These are phyloP conservation scores for Pheosia tremula DNA, from an alignment of 2,888 invertebrate species.

Conservation along the genomic window DNA sequence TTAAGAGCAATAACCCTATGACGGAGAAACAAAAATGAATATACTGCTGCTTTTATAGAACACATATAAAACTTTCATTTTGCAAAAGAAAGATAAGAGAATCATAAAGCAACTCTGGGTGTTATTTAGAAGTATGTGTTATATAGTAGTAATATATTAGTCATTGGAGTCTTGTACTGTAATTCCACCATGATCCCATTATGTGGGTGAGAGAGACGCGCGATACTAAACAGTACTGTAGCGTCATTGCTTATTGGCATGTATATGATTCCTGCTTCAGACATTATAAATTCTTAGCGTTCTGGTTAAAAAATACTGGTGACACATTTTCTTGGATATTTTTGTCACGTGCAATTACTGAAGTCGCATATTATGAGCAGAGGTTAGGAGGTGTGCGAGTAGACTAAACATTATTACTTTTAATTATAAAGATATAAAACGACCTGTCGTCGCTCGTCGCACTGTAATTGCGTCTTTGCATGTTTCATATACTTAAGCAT, in stretches of 20 bases:
- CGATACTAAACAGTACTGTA: constrained; percentile 30
- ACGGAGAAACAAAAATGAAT: too few species aligned
- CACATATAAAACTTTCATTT: too few species aligned
- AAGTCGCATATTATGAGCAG: background rate
- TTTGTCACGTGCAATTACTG: constrained; percentile 14
- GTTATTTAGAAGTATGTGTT: too few species aligned
- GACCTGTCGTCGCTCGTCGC: too few species aligned
- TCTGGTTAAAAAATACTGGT: constrained; percentile 27
- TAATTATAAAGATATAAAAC: background rate
- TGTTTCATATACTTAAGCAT: too few species aligned
- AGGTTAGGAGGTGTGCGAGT: background rate
- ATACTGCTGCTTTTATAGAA: too few species aligned
- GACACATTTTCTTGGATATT: constrained; percentile 27
- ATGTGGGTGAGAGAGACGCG: constrained; percentile 32
- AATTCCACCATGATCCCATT: constrained; percentile 49
- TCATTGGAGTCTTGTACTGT: constrained; percentile 25
- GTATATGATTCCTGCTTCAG: constrained; percentile 44
- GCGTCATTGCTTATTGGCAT: constrained; percentile 48
- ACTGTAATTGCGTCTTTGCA: too few species aligned
- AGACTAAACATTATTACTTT: background rate
- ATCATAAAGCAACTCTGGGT: too few species aligned
- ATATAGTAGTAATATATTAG: too few species aligned
- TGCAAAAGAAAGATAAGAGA: too few species aligned
- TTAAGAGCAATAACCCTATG: background rate
- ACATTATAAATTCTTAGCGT: constrained; percentile 35